These are phyloP conservation scores for Prionailurus bengalensis DNA, from an alignment of 2,113 vertebrate species.

Conservation along the genomic window DNA sequence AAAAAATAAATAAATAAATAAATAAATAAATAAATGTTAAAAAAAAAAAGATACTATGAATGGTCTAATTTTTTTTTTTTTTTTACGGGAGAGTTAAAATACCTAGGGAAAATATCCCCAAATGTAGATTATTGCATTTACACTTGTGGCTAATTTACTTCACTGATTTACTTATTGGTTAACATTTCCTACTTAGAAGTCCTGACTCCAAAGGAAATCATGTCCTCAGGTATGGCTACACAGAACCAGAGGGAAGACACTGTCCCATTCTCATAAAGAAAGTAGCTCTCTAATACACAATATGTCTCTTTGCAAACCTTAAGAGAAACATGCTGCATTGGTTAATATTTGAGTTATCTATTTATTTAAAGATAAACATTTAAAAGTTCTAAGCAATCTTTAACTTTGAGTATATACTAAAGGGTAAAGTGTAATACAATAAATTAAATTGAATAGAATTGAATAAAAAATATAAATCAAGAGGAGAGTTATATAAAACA, in stretches of 20 bases:
- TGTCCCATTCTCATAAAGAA: background rate
- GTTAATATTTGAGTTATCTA: background rate
- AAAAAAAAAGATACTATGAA: too few species aligned
- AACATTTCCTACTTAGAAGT: slow-evolving; percentile 88
- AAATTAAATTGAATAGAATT: background rate
- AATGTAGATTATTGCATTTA: slow-evolving; percentile 85
- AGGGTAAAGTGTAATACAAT: background rate
- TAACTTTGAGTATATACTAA: background rate
- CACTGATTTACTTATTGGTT: slow-evolving; percentile 87
- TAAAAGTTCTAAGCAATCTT: background rate
- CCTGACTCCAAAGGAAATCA: slow-evolving; percentile 87
- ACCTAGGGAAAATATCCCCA: slow-evolving; percentile 85
- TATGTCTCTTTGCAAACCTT: background rate
- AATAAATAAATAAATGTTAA: too few species aligned
- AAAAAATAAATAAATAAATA: too few species aligned
- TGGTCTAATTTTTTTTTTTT: background rate
- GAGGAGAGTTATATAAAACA: background rate
- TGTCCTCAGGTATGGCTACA: slow-evolving; percentile 85
- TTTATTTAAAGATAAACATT: background rate
- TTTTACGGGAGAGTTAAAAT: slow-evolving; percentile 87
- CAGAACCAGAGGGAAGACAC: background rate
- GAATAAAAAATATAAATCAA: background rate
- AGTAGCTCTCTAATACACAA: background rate
- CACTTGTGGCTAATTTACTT: slow-evolving; percentile 71
- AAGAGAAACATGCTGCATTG: background rate